Evolutionary conservation across 2,888 invertebrate genomes (phyloP).

Genomic region (Hydroisotoma schaefferi): DNA sequence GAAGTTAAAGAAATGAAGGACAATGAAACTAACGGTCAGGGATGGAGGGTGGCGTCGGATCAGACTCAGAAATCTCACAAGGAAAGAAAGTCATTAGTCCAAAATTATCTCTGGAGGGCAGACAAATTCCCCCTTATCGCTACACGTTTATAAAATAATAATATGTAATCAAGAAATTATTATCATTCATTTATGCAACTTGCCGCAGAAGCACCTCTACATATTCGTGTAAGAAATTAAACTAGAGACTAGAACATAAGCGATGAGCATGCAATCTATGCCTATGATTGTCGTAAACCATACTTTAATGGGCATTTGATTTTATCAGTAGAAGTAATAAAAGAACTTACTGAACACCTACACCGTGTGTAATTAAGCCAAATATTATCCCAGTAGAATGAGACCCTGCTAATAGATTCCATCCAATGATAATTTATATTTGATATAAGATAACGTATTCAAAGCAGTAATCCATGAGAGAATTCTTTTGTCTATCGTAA

Average conservation of each 20-base stretch:
- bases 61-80: background rate
- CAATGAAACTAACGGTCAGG: too few species aligned
- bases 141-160: conserved; percentile 18
- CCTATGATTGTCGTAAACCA: too few species aligned
- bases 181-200: conserved; percentile 18
- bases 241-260: too few species aligned
- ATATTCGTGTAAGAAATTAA: conserved; percentile 1
- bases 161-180: conserved; percentile 19
- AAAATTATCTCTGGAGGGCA: conserved; percentile 28
- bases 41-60: too few species aligned
- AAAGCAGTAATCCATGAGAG: too few species aligned
- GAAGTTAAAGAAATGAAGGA: too few species aligned
- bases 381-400: background rate
- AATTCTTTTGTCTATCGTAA: too few species aligned
- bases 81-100: conserved; percentile 26
- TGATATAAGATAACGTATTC: background rate
- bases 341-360: background rate
- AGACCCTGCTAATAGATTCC: background rate
- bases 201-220: conserved; percentile 7
- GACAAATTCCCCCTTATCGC: conserved; percentile 16
- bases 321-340: background rate
- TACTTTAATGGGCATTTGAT: background rate
- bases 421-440: conserved; percentile 2
- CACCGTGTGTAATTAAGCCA: conserved; percentile 3
- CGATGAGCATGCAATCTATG: too few species aligned